A percentile compares a stretch with the other conserved stretches of the same genome.
These are phyloP conservation scores for Antennarius striatus DNA, from an alignment of 2,113 vertebrate genomes.

Conservation along the genomic window DNA sequence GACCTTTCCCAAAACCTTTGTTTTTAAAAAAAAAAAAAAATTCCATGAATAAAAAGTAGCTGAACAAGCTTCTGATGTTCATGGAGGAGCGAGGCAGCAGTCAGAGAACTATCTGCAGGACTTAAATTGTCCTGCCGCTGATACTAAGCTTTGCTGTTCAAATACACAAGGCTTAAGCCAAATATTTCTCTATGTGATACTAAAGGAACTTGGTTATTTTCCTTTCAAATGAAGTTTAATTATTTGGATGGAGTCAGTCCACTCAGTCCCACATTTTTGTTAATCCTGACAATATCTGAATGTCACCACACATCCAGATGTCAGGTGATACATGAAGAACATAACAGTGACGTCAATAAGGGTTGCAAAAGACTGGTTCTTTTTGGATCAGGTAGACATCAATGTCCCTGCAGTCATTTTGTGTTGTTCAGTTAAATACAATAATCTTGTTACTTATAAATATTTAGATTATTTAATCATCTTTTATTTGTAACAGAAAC, in stretches of 20 bases:
- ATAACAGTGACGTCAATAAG: constrained; percentile 23
- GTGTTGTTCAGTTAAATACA: not conserved
- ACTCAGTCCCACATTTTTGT: constrained; percentile 17
- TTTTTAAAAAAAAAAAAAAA: too few species aligned
- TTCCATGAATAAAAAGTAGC: too few species aligned
- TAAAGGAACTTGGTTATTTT: constrained; percentile 72
- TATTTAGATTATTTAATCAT: constrained; percentile 56
- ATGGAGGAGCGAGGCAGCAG: constrained; percentile 7
- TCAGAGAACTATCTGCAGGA: constrained; percentile 16
- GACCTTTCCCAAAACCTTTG: too few species aligned
- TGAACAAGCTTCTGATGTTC: not conserved
- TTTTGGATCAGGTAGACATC: not conserved
- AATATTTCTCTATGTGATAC: constrained; percentile 71
- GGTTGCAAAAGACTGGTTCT: constrained; percentile 1
- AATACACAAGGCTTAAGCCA: constrained; percentile 64
- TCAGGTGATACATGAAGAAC: constrained; percentile 22
- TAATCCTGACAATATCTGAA: constrained; percentile 20
- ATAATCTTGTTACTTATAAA: constrained; percentile 15
- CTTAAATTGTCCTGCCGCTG: constrained; percentile 28
- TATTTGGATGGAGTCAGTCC: constrained; percentile 46
- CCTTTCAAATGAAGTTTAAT: constrained; percentile 62
- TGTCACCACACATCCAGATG: constrained; percentile 41
- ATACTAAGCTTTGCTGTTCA: constrained; percentile 39
- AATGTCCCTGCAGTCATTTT: not conserved
- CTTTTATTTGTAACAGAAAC: constrained; percentile 54